Percentiles rank a stretch among this genome's conserved stretches.
phyloP scores from a whole-genome alignment of 2,113 vertebrate genomes.

The Nymphicus hollandicus region DNA sequence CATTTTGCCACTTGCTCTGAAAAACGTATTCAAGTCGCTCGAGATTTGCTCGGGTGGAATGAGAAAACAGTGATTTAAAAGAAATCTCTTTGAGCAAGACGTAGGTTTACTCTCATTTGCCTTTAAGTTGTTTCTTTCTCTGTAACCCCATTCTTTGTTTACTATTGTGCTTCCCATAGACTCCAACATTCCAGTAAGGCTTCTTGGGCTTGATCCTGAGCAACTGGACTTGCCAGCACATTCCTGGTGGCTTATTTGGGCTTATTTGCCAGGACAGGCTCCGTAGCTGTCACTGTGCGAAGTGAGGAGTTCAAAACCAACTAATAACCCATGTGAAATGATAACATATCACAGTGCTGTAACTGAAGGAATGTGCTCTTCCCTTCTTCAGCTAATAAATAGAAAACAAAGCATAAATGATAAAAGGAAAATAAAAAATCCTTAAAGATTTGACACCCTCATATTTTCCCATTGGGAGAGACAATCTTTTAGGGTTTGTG shows the following conservation, averaged over 20 bases:
- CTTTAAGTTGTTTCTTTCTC: slow-evolving; percentile 39
- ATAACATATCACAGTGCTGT: neutral
- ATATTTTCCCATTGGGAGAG: neutral
- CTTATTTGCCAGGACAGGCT: neutral
- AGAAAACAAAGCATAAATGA: neutral
- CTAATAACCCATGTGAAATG: neutral
- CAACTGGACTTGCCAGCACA: neutral
- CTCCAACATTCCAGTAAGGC: slow-evolving; percentile 6
- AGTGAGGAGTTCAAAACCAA: neutral
- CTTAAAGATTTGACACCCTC: neutral
- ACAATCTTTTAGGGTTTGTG: neutral
- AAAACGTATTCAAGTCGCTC: slow-evolving; percentile 40
- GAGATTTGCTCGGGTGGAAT: neutral
- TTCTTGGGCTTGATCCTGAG: slow-evolving; percentile 33
- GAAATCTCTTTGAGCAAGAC: neutral
- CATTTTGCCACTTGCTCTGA: slow-evolving; percentile 75
- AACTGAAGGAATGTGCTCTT: slow-evolving; percentile 7
- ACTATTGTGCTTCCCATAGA: slow-evolving; percentile 44
- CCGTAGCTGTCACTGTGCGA: neutral
- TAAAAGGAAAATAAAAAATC: neutral
- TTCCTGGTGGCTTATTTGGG: neutral
- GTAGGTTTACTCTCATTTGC: neutral
- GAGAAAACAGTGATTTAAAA: slow-evolving; percentile 4
- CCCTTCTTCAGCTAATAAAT: neutral
- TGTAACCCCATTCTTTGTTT: slow-evolving; percentile 42